These are phyloP conservation scores for Artibeus lituratus DNA, from an alignment of 2,797 vertebrate species.

Conservation along the genomic window DNA sequence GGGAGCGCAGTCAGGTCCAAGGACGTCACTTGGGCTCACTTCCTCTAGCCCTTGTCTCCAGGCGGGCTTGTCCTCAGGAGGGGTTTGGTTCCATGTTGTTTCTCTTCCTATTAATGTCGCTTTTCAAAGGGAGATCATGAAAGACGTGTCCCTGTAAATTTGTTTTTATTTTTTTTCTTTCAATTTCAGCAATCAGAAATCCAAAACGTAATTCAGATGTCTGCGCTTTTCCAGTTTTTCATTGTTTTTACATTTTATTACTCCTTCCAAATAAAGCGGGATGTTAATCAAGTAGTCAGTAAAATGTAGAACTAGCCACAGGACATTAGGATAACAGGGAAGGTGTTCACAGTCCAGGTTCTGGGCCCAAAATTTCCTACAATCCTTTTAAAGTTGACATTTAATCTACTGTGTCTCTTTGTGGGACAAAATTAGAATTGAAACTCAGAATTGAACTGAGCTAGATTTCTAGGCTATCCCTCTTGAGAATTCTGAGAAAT, in stretches of 20 bases:
- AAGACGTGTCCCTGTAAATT: background rate
- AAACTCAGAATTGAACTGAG: background rate
- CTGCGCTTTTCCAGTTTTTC: background rate
- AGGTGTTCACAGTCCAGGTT: background rate
- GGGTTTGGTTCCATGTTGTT: background rate
- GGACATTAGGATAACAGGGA: background rate
- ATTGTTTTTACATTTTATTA: background rate
- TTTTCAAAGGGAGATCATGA: background rate
- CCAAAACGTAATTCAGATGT: background rate
- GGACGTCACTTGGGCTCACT: background rate
- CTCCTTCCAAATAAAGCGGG: background rate
- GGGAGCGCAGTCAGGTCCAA: background rate
- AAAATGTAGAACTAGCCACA: background rate
- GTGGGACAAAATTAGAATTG: background rate
- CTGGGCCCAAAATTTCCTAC: background rate
- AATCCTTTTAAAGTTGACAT: background rate
- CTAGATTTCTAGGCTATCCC: background rate
- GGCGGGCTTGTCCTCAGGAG: background rate
- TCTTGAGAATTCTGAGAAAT: slow-evolving; percentile 33
- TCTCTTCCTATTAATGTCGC: background rate
- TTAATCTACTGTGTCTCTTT: background rate
- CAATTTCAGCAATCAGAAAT: slow-evolving; percentile 23
- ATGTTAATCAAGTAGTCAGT: background rate
- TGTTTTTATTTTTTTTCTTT: background rate
- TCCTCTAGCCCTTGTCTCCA: background rate